A percentile compares a stretch with the other conserved stretches of the same genome.
phyloP scores from a whole-genome alignment of 2,888 invertebrate species.

The Agrotis clavis region DNA sequence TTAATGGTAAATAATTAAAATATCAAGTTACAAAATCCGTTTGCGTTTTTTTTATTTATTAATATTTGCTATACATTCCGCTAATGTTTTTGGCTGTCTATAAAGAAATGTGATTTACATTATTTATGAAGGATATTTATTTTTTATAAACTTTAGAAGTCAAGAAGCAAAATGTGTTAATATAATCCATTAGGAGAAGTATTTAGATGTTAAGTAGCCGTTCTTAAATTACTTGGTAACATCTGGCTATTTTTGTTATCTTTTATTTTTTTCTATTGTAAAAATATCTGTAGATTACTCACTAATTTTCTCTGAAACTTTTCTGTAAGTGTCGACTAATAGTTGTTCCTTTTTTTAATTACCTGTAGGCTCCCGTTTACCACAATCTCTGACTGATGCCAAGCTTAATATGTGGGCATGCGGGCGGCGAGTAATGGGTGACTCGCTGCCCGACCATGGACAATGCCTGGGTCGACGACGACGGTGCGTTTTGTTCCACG shows the following conservation, averaged over 20 bases:
- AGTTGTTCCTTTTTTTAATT: no score
- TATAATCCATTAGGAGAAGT: slow-evolving; percentile 37
- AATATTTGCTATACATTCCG: slow-evolving; percentile 37
- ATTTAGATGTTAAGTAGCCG: slow-evolving; percentile 16
- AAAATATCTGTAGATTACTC: no score
- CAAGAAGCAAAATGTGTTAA: slow-evolving; percentile 31
- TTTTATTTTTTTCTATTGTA: neutral
- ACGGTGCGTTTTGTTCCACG: no score
- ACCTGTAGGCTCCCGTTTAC: no score
- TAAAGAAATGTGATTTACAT: slow-evolving; percentile 36
- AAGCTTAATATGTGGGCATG: no score
- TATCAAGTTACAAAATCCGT: slow-evolving; percentile 53
- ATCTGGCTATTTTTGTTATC: slow-evolving; percentile 5
- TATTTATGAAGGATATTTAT: slow-evolving; percentile 17
- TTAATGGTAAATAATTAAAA: slow-evolving; percentile 34
- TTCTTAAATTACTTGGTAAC: slow-evolving; percentile 29
- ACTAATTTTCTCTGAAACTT: no score
- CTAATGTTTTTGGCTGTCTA: slow-evolving; percentile 35
- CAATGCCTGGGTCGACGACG: no score
- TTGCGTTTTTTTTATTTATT: slow-evolving; percentile 42
- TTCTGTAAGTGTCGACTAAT: no score
- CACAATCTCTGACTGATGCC: no score
- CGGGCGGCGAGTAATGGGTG: no score
- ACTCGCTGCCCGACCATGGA: no score
- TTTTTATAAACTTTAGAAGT: neutral